Base-by-base conservation (phyloP, 2,113 vertebrate species). In the Oreochromis spilurus region DNA sequence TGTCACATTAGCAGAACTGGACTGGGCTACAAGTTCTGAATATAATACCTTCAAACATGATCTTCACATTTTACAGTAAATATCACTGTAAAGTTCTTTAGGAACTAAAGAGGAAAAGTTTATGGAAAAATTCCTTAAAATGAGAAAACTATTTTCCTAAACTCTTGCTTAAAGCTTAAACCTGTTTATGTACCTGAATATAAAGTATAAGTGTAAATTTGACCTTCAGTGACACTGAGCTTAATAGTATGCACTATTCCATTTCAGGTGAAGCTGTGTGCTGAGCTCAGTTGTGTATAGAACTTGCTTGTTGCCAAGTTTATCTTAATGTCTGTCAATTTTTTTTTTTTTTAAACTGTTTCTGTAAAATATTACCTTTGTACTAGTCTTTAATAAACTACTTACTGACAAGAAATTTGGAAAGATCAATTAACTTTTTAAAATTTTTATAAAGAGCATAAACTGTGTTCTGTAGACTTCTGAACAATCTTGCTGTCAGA, bases 1-100 rank as follows among this genome's bases (percentile, higher is more conserved):
- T 97, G 97, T 90, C 96, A 97, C 91, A 97, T 97, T 83, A 96
- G 92, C 24, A 89, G 93, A 54, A 90, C 94, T 24, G 96, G 96
- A 87, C 94, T 97, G 40, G 95, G 96, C 29, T 97, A 96, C 95
- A 97, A 96, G 84, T 87, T 95, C 87, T 90, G 31, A 34, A 65
- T 4, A 12, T 4, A 3, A 24, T 19, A 58, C 24, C 40, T 31
- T 29, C n/a, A 79, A 38, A 55, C 67, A 50, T 31, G 5, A n/a
- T 24, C 19, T 34, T n/a, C 2, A 2, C 45, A 9, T 81, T 45
- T 55, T 40, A 58, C 26, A 77, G 3, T 60, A 54, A 4, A 31
- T 45, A 10, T 52, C 70, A 14, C 79, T 84, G 82, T 81, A 87
- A 57, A 85, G 40, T 40, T 83, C 43, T 12, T 17, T 29, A 77